Base-by-base conservation (phyloP, 2,113 vertebrate genomes). In the cattle (Bos taurus) region DNA sequence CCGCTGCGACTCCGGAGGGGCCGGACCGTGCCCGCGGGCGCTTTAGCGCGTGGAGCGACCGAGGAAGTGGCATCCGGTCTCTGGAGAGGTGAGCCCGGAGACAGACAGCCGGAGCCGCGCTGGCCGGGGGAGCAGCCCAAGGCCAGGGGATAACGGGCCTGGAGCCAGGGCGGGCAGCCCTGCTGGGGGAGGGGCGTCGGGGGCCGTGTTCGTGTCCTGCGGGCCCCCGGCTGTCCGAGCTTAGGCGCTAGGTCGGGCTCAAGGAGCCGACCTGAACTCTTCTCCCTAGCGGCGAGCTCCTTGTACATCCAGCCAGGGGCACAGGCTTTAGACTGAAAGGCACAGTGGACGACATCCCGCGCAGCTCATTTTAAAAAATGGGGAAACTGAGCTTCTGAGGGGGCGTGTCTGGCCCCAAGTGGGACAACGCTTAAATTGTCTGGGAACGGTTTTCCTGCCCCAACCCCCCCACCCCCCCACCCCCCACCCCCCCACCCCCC, bases 161-260 rank as follows among this genome's bases (percentile, higher is more conserved):
- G 92, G n/a, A 74, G 97, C 95, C 94, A 71, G 92, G 5, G 91
- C 57, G 15, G 64, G 87, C 56, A 48, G 64, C 85, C 46, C 77
- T 52, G 48, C 83, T 88, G 93, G 97, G 97, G 96, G 97, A 91
- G 94, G 97, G 96, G 96, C 62, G 90, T 56, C 67, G 92, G 88
- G 88, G 88, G 78, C 64, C 21, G 85, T n/a, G 64, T 52, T 36
- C 3, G 15, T 5, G 57, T 57, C 78, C 64, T 1, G 54, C 9
- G 16, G 71, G 14, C 46, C 3, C 2, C 23, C 3, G 74, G 84
- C 10, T 3, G 25, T 23, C 67, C 1, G 0, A 17, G 14, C 36
- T 17, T 23, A 16, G 33, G 19, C 17, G 30, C 54, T 2, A 0
- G n/a, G 36, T 17, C 3, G 0, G 36, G 57, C 62, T 62, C 12